Percentiles rank a stretch among this genome's conserved stretches.
Evolutionary conservation across 2,888 invertebrate genomes (phyloP).

Genomic region (Plagiodera versicolora): DNA sequence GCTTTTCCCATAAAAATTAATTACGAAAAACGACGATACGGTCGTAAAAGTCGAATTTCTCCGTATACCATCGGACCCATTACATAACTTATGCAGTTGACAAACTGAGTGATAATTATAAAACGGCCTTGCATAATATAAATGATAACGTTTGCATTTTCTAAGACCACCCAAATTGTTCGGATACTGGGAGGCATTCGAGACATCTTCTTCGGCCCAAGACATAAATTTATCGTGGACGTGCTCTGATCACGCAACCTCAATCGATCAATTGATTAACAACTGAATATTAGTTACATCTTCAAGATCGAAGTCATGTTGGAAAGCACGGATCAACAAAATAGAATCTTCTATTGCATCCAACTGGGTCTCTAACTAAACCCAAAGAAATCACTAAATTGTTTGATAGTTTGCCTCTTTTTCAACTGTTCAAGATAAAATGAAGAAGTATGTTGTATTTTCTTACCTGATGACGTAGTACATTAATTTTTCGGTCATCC

Average conservation of each 20-base stretch:
- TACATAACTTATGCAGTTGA: constrained; percentile 41
- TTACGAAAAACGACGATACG: constrained; percentile 24
- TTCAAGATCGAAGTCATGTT: constrained; percentile 11
- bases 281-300: constrained; percentile 44
- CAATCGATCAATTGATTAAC: constrained; percentile 49
- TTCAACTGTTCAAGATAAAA: too few species aligned
- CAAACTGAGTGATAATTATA: constrained; percentile 49
- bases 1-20: constrained; percentile 27
- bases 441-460: too few species aligned
- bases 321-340: too few species aligned
- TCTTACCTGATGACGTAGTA: too few species aligned
- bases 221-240: constrained; percentile 51
- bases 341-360: too few species aligned
- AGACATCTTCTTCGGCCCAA: constrained; percentile 51
- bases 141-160: constrained; percentile 44
- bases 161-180: constrained; percentile 50
- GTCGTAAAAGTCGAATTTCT: constrained; percentile 26
- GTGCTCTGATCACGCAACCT: constrained; percentile 50
- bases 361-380: too few species aligned
- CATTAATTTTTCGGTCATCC: too few species aligned
- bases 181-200: constrained; percentile 54
- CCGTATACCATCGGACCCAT: constrained; percentile 22
- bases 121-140: constrained; percentile 47
- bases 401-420: too few species aligned
- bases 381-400: too few species aligned